These are phyloP conservation scores for Calliphora vicina DNA, from an alignment of 1,140 invertebrate species.

Conservation along the genomic window DNA sequence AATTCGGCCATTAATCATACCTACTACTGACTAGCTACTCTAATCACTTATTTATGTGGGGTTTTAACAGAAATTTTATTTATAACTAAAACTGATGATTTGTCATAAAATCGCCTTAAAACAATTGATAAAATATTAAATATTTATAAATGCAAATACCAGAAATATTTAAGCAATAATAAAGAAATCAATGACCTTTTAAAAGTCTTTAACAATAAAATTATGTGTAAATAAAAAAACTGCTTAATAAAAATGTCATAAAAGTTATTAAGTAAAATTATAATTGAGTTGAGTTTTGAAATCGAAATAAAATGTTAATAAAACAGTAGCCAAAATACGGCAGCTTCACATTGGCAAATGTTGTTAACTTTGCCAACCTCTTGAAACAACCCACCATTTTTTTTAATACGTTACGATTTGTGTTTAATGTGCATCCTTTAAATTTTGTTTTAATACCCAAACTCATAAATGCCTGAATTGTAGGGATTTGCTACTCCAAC, in stretches of 20 bases:
- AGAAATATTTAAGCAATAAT: background rate
- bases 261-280: background rate
- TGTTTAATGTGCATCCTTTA: background rate
- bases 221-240: too few relatives aligned
- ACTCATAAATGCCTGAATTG: too few relatives aligned
- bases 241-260: background rate
- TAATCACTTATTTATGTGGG: background rate
- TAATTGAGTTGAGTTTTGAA: too few relatives aligned
- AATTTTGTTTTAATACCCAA: too few relatives aligned
- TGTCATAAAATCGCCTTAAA: constrained; percentile 2
- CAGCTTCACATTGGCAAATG: background rate
- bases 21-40: background rate
- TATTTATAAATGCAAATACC: background rate
- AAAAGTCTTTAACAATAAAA: too few relatives aligned
- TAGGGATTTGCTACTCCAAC: too few relatives aligned
- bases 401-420: background rate
- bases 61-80: too few relatives aligned
- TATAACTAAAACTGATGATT: background rate
- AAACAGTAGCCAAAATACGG: background rate
- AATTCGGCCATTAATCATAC: constrained; percentile 7
- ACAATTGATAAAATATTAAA: background rate
- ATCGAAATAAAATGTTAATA: background rate
- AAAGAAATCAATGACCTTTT: background rate
- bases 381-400: background rate
- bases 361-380: constrained; percentile 12